Percentiles rank a stretch among this genome's conserved stretches.
phyloP scores from a whole-genome alignment of 92 coral and sea anemone genomes.

The Plumapathes pennacea region DNA sequence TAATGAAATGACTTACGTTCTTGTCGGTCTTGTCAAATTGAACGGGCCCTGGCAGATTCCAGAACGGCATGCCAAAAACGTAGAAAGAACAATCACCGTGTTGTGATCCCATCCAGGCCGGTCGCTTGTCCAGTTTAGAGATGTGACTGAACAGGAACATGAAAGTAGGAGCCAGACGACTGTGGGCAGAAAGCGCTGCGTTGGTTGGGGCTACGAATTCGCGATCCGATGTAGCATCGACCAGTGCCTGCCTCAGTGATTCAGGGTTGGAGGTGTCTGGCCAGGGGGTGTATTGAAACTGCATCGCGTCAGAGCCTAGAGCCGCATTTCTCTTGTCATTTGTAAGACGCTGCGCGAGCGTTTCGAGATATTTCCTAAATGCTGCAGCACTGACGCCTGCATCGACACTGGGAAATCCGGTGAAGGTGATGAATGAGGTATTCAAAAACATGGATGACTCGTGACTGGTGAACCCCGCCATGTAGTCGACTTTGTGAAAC shows the following conservation, averaged over 20 bases:
- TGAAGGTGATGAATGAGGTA: not conserved
- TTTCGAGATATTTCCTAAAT: conserved; percentile 3
- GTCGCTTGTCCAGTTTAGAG: not conserved
- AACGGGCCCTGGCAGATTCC: not conserved
- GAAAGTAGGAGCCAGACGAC: conserved; percentile 21
- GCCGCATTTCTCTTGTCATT: not conserved
- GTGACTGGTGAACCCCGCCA: conserved; percentile 19
- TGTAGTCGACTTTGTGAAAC: conserved; percentile 14
- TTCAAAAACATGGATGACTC: conserved; percentile 23
- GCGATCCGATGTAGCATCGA: conserved; percentile 30
- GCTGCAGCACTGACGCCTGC: conserved; percentile 11
- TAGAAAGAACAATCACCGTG: conserved; percentile 7
- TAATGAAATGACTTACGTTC: conserved; percentile 25
- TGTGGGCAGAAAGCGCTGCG: conserved; percentile 16
- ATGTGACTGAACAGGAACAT: conserved; percentile 28
- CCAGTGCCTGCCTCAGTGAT: not conserved
- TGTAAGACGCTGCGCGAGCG: conserved; percentile 10
- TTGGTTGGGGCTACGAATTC: conserved; percentile 17
- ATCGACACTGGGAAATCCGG: not conserved
- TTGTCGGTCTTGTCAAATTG: conserved; percentile 14
- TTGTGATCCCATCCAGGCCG: conserved; percentile 27
- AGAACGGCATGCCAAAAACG: conserved; percentile 10
- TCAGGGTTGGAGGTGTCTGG: not conserved
- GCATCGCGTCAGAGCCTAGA: conserved; percentile 16
- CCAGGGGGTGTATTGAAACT: conserved; percentile 38